Evolutionary conservation across 92 coral and sea anemone genomes (phyloP).

Genomic region (Umimayanthus chanpuru): DNA sequence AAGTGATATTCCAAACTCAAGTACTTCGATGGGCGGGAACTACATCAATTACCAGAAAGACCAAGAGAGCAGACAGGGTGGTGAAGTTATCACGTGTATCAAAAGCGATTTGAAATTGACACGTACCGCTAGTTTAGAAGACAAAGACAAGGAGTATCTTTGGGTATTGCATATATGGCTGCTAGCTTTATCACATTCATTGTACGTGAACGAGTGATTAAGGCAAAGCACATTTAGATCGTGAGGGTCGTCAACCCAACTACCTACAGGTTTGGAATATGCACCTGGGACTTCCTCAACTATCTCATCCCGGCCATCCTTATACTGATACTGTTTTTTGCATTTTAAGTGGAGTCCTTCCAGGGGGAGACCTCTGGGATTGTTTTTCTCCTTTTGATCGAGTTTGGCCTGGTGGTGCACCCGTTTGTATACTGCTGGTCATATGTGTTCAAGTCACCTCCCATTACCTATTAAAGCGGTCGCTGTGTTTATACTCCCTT

Average conservation of each 20-base stretch:
- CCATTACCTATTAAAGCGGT: slow-evolving; percentile 85
- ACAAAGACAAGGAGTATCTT: too few species aligned
- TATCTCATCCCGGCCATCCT: slow-evolving; percentile 76
- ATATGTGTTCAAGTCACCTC: slow-evolving; percentile 81
- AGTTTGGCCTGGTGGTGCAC: slow-evolving; percentile 88
- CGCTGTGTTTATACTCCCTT: slow-evolving; percentile 79
- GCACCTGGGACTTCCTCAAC: slow-evolving; percentile 92
- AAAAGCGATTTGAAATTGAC: too few species aligned
- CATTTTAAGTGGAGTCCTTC: slow-evolving; percentile 83
- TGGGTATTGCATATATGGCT: too few species aligned
- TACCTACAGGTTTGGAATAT: slow-evolving; percentile 92
- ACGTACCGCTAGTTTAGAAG: too few species aligned
- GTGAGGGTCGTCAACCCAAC: slow-evolving; percentile 95
- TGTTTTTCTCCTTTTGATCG: slow-evolving; percentile 83
- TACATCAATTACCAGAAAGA: too few species aligned
- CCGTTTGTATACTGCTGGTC: slow-evolving; percentile 89
- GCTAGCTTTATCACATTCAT: too few species aligned
- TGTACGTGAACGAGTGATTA: too few species aligned
- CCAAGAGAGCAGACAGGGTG: too few species aligned
- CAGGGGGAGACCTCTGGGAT: slow-evolving; percentile 68
- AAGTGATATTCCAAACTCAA: too few species aligned
- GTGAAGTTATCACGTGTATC: too few species aligned
- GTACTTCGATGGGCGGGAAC: too few species aligned
- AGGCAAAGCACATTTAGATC: slow-evolving; percentile 98
- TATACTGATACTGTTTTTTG: slow-evolving; percentile 75